phyloP scores from a whole-genome alignment of 2,797 vertebrate genomes.

The Acropternis orthonyx region DNA sequence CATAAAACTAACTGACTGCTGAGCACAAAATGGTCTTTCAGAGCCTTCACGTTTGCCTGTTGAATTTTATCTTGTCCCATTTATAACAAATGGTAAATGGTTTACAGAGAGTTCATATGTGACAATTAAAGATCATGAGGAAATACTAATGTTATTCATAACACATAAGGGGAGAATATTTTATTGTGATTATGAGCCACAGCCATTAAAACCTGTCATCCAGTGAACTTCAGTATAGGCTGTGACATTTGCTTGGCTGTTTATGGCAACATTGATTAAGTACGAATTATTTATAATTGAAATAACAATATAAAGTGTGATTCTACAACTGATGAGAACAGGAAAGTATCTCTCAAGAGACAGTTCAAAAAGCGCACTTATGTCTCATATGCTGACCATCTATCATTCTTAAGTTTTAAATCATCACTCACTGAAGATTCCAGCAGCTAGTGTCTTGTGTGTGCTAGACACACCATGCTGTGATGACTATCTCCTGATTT shows the following conservation, averaged over 20 bases:
- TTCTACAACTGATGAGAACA: background rate
- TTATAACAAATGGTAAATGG: background rate
- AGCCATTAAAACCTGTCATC: conserved; percentile 21
- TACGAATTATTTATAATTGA: conserved; percentile 35
- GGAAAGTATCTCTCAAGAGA: background rate
- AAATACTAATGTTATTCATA: background rate
- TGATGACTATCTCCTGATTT: background rate
- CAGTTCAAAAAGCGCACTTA: background rate
- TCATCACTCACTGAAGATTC: background rate
- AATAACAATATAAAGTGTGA: background rate
- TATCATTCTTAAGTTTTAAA: background rate
- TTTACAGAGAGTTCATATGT: background rate
- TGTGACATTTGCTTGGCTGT: background rate
- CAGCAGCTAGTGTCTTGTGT: background rate
- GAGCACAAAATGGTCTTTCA: background rate
- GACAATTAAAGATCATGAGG: background rate
- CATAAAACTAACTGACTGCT: background rate
- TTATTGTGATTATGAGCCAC: background rate
- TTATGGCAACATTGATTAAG: background rate
- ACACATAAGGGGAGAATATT: background rate
- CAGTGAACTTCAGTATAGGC: background rate
- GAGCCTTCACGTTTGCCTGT: background rate
- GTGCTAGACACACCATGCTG: background rate
- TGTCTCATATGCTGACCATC: background rate
- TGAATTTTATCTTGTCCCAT: background rate